A percentile compares a stretch with the other conserved stretches of the same genome.
Conservation (phyloP, 1,140 invertebrate species). For the Dreissena polymorpha region DNA sequence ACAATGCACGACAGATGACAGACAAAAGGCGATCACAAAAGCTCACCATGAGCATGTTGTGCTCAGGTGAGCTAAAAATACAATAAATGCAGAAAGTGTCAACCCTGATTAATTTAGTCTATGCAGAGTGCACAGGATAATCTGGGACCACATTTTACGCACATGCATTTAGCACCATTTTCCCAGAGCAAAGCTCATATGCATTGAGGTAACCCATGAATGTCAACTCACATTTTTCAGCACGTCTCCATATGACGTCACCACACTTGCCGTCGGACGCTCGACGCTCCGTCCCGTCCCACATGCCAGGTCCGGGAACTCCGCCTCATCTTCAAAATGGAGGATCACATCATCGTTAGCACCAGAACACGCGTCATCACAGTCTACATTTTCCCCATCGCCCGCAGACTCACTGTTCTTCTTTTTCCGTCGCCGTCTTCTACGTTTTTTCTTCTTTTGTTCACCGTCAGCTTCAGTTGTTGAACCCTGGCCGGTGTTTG, state of each 20-base stretch:
- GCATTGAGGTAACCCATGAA: too few species aligned
- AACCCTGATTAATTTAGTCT: too few species aligned
- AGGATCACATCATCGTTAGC: slow-evolving; percentile 49
- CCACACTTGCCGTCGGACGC: background rate
- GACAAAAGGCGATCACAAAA: too few species aligned
- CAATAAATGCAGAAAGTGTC: too few species aligned
- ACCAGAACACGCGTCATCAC: background rate
- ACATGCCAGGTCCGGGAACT: slow-evolving; percentile 68
- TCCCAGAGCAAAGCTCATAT: too few species aligned
- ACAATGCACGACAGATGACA: too few species aligned
- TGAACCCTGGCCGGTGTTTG: too few species aligned
- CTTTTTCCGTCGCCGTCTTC: slow-evolving; percentile 22
- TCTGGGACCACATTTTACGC: too few species aligned
- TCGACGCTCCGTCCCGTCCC: background rate
- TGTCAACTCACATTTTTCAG: slow-evolving; percentile 58
- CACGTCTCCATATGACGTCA: slow-evolving; percentile 67
- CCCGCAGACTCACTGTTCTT: background rate
- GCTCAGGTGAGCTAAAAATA: too few species aligned
- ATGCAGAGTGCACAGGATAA: too few species aligned
- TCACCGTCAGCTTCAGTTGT: slow-evolving; percentile 16
- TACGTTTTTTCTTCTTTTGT: slow-evolving; percentile 41
- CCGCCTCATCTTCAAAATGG: slow-evolving; percentile 73
- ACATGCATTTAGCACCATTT: too few species aligned
- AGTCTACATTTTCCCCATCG: slow-evolving; percentile 9
- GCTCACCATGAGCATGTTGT: too few species aligned